These are phyloP conservation scores for Acipenser ruthenus DNA, from an alignment of 2,797 vertebrate genomes.

Conservation along the genomic window DNA sequence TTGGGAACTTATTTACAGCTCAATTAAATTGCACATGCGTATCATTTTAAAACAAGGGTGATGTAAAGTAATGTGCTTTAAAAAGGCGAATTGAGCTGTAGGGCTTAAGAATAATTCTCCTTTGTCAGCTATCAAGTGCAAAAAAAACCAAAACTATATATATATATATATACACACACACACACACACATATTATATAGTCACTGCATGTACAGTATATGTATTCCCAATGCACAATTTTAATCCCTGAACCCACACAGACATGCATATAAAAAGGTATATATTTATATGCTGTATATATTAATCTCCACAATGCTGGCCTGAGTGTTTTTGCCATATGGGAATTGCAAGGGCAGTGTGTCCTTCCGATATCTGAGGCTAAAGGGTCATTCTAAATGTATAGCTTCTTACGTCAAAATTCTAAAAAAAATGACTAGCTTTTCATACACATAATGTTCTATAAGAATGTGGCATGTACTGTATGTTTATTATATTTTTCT, in stretches of 20 bases:
- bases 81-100: conserved; percentile 11
- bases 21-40: conserved; percentile 58
- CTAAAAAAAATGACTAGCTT: too few relatives aligned
- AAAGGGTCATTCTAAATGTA: conserved; percentile 64
- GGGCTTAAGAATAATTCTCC: conserved; percentile 36
- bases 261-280: conserved; percentile 62
- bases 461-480: too few relatives aligned
- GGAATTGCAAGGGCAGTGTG: conserved; percentile 49
- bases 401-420: conserved; percentile 32
- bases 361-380: conserved; percentile 52
- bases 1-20: conserved; percentile 44
- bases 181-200: too few relatives aligned
- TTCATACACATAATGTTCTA: too few relatives aligned
- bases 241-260: conserved; percentile 35
- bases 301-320: conserved; percentile 60
- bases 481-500: too few relatives aligned
- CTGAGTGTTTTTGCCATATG: conserved; percentile 58
- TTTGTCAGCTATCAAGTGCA: conserved; percentile 52
- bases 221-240: conserved; percentile 45
- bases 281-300: conserved; percentile 62
- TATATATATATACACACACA: too few relatives aligned
- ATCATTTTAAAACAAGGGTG: conserved; percentile 57
- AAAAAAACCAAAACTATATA: conserved; percentile 28
- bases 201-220: conserved; percentile 21
- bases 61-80: conserved; percentile 37